Conservation (phyloP, 2,113 vertebrate genomes). For the Nettapus auritus region DNA sequence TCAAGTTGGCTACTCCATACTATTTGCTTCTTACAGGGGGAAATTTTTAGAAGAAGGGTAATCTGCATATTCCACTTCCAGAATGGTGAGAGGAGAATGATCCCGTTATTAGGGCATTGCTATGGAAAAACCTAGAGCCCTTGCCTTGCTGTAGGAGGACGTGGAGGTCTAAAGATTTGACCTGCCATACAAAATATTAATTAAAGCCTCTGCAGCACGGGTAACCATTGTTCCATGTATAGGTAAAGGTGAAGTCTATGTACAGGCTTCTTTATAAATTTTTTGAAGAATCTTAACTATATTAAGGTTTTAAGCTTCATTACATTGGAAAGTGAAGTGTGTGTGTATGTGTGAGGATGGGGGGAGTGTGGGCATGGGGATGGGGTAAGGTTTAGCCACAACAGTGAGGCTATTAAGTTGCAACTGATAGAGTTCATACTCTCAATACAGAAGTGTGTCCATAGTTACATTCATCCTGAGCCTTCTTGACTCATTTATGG, state of each 20-base stretch:
- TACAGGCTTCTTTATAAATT: background rate
- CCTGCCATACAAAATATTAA: background rate
- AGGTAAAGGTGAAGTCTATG: background rate
- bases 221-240: background rate
- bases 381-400: background rate
- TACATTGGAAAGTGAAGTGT: background rate
- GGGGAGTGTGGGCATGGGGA: background rate
- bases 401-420: background rate
- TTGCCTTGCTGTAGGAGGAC: background rate
- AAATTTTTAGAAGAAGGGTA: background rate
- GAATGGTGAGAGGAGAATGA: background rate
- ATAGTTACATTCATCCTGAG: background rate
- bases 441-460: background rate
- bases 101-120: background rate
- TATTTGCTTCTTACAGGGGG: background rate
- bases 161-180: background rate
- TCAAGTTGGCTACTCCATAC: background rate
- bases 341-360: too few relatives aligned
- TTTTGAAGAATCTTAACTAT: background rate
- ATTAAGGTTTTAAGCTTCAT: background rate
- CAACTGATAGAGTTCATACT: background rate
- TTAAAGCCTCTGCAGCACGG: background rate
- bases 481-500: background rate
- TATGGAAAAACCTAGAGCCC: background rate
- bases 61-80: background rate